Conservation (phyloP, 2,113 vertebrate genomes). For the Brachyhypopomus occidentalis region DNA sequence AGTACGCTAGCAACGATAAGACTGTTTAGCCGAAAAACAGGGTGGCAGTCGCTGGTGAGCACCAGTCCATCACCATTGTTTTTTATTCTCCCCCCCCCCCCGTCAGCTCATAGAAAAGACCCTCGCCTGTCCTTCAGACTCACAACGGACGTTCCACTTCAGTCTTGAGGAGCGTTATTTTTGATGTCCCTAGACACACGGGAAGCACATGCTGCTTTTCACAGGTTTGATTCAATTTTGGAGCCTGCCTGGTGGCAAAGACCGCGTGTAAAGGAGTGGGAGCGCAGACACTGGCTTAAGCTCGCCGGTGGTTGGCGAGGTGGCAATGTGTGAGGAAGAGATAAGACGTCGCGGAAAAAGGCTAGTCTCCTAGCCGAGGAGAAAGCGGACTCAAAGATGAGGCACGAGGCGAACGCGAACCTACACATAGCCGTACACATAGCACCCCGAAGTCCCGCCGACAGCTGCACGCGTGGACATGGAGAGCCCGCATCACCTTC, state of each 20-base stretch:
- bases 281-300: constrained; percentile 18
- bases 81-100: neutral
- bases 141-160: neutral
- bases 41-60: neutral
- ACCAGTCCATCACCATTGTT: neutral
- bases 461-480: neutral
- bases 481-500: no score
- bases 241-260: constrained; percentile 5
- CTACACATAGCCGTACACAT: constrained; percentile 27
- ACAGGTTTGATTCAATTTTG: constrained; percentile 46
- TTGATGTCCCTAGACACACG: constrained; percentile 3
- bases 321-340: constrained; percentile 46
- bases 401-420: constrained; percentile 26
- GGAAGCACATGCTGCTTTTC: neutral
- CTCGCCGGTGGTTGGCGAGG: neutral
- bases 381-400: neutral
- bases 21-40: neutral
- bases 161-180: neutral
- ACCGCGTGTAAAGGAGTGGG: neutral
- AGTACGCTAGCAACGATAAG: neutral
- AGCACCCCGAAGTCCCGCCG: neutral
- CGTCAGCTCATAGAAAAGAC: neutral
- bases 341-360: constrained; percentile 39
- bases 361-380: neutral
- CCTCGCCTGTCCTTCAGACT: no score